Percentiles rank a stretch among this genome's conserved stretches.
These are phyloP conservation scores for Crotalus horridus DNA, from an alignment of 2,113 vertebrate genomes.

Conservation along the genomic window DNA sequence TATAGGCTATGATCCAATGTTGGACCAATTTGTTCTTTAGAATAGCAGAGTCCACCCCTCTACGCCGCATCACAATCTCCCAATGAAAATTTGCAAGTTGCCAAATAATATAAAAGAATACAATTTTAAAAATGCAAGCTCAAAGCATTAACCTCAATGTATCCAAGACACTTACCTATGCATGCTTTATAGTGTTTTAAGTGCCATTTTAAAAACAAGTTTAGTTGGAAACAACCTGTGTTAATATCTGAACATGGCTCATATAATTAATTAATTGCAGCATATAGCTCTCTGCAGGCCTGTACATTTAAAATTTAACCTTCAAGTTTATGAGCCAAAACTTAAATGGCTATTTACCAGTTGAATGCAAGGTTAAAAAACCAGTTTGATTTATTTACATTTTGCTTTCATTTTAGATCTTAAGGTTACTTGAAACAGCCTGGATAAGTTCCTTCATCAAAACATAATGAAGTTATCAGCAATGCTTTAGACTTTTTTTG, in stretches of 20 bases:
- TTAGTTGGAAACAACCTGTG: background rate
- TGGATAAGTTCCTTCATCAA: background rate
- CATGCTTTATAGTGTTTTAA: background rate
- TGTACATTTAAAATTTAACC: background rate
- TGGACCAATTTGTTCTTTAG: background rate
- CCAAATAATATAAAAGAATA: background rate
- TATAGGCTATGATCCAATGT: background rate
- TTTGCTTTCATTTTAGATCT: constrained; percentile 13
- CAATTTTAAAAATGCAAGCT: background rate
- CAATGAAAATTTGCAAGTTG: background rate
- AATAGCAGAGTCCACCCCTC: background rate
- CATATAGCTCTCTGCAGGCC: background rate
- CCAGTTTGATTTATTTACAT: background rate
- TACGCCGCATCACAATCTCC: background rate
- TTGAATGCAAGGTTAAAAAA: background rate
- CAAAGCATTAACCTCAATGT: background rate
- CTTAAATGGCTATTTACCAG: background rate
- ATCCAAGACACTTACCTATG: background rate
- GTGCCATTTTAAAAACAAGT: background rate
- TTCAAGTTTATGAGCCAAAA: background rate
- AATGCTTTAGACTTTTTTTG: background rate
- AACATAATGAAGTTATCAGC: background rate
- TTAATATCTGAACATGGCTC: background rate
- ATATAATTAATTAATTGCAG: background rate
- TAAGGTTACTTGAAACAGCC: background rate